Base-by-base conservation (phyloP, 37 sponge, comb jelly and placozoan species). In the Geodia barretti region DNA sequence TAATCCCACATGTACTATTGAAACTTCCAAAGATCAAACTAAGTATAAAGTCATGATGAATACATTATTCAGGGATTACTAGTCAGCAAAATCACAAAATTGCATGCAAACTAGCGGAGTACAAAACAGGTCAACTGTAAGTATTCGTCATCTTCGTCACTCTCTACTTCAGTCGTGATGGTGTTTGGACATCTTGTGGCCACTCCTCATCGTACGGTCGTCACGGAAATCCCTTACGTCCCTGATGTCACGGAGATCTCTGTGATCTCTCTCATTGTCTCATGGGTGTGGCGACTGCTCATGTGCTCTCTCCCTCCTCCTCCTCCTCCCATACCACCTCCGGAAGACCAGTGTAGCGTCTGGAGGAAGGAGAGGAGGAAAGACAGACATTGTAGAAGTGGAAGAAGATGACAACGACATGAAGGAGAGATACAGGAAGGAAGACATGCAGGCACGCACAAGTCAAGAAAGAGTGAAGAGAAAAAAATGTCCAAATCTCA, bases 121-220 rank as follows among this genome's bases (percentile, higher is more conserved):
- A n/a, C n/a, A n/a, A n/a, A n/a, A n/a, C n/a, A n/a, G n/a, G n/a
- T n/a, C n/a, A n/a, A n/a, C n/a, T n/a, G n/a, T n/a, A n/a, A n/a
- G n/a, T n/a, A n/a, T n/a, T 43, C 43, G 7, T 75, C 65, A 79
- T 86, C 83, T 76, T 23, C 83, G 68, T 26, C 88, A 82, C 72
- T 88, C 89, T 41, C 89, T 7, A 72, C 89, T 88, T 25, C 89
- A 40, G 79, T 88, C 89, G 29, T 79, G 73, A 41, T 88, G 83
- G 34, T 83, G 83, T 47, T 75, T 87, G 74, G 88, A 70, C 47
- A 79, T 77, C 25, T 77, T 36, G 54, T 88, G 83, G 29, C 78
- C 32, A 0, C 88, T 41, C 25, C 67, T 11, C 17, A 77, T 34
- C 40, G 43, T 78, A 7, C 87, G 66, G 60, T 79, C 87, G 59